Conservation (phyloP, 1,140 invertebrate genomes). For the Lasioglossum albipes region DNA sequence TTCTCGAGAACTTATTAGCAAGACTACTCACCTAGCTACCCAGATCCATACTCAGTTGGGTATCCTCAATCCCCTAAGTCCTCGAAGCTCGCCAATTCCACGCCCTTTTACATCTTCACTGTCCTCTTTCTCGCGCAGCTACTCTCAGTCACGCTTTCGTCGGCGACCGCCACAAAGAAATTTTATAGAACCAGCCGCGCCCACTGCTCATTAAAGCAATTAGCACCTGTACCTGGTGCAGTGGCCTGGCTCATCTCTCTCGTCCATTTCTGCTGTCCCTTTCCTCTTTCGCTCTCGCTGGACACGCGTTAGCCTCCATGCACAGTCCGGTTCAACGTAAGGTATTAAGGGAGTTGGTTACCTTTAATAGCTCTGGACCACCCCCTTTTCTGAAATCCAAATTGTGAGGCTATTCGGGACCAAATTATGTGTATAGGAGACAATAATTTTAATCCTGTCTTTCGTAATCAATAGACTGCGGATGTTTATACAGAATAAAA, state of each 20-base stretch:
- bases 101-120: not conserved
- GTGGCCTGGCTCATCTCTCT: constrained; percentile 13
- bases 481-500: too few relatives aligned
- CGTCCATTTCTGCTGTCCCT: not conserved
- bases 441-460: too few relatives aligned
- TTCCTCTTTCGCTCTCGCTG: not conserved
- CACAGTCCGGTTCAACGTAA: not conserved
- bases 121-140: not conserved
- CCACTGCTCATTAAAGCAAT: constrained; percentile 61
- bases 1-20: too few relatives aligned
- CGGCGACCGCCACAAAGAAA: constrained; percentile 45
- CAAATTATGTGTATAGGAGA: too few relatives aligned
- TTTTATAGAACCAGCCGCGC: constrained; percentile 54
- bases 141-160: not conserved
- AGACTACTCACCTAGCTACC: too few relatives aligned
- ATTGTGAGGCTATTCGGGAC: too few relatives aligned
- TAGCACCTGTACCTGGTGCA: constrained; percentile 45
- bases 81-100: too few relatives aligned
- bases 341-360: constrained; percentile 1
- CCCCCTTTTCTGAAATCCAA: too few relatives aligned
- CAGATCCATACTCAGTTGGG: too few relatives aligned
- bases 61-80: too few relatives aligned
- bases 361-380: too few relatives aligned
- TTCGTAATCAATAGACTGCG: too few relatives aligned
- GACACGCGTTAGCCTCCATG: not conserved